Conservation (phyloP, 2,888 invertebrate species). For the Cryptophagus acutangulus region DNA sequence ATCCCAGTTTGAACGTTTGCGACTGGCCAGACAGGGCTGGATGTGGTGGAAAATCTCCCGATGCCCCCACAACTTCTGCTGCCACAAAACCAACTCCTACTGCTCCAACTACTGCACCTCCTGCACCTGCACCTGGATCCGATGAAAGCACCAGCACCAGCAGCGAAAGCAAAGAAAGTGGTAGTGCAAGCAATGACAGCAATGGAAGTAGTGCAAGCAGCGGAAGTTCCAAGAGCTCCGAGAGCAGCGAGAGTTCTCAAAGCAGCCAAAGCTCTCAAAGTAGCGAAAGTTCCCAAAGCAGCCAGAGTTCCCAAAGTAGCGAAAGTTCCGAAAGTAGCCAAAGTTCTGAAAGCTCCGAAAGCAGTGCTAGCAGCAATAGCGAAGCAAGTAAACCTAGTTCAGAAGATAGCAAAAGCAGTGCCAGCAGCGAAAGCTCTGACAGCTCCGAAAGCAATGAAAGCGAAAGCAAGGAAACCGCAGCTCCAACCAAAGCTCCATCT, state of each 20-base stretch:
- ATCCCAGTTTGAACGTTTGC: conserved; percentile 25
- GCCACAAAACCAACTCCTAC: conserved; percentile 6
- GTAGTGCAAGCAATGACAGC: too few relatives aligned
- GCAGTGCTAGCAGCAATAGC: too few relatives aligned
- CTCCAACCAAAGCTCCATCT: conserved; percentile 2
- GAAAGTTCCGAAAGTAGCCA: background rate
- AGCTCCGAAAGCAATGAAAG: background rate
- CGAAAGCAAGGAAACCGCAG: conserved; percentile 1
- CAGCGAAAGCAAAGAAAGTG: too few relatives aligned
- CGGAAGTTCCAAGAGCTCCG: background rate
- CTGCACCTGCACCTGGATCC: conserved; percentile 5
- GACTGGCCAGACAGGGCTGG: conserved; percentile 27
- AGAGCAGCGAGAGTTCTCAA: background rate
- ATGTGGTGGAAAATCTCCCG: conserved; percentile 15
- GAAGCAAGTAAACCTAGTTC: too few relatives aligned
- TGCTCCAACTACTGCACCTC: conserved; percentile 4
- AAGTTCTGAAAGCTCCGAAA: too few relatives aligned
- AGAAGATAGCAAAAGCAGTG: background rate
- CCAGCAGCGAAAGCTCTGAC: background rate
- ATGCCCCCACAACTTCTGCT: conserved; percentile 1
- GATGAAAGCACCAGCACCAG: conserved; percentile 5
- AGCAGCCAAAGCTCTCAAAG: background rate
- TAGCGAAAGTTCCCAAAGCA: conserved; percentile 7
- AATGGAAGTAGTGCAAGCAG: too few relatives aligned
- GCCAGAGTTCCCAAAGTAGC: background rate